Evolutionary conservation across 1,140 invertebrate species (phyloP), one percentile per base, ranked within the genome.

Genomic region (Drosophila repletoides): DNA sequence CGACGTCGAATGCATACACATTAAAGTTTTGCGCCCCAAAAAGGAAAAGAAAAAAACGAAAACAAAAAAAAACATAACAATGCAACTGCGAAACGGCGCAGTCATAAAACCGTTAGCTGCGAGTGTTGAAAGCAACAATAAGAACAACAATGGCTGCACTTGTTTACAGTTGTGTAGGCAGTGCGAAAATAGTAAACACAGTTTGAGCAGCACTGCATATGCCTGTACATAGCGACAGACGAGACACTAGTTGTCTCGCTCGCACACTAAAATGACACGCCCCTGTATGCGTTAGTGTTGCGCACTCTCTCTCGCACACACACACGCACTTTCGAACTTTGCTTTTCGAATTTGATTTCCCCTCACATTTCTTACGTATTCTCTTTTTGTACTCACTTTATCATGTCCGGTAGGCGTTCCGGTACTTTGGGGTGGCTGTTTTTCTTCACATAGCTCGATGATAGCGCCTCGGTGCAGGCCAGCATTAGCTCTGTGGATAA

Each of bases 401-500:
- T 88, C 71, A 90, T 64, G 79, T 90, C 89, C 69, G 89, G 89
- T 81, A 90, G 88, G 76, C 89, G 89, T 89, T 90, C 88, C 77
- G 79, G 55, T 45, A 90, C 84, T 79, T 88, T 88, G 53, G 89
- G 87, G 86, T 89, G 88, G 79, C 77, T 77, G 58, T 80, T 73
- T 69, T 89, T 89, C 72, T 89, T 87, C 43, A 86, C 66, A 61
- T 88, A 90, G 56, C 70, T 77, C 34, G 88, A 73, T 45, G 89
- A 90, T 59, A 90, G 76, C 49, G 88, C 89, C 72, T 90, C 89
- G 51, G 89, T 90, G 64, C 80, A 87, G 28, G 88, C 89, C 61
- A 90, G 70, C 87, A 90, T 90, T 81, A 90, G 71, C 86, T 90
- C 89, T 31, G 89, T 90, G 76, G 89, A 90, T 69, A 90, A 77